phyloP scores from a whole-genome alignment of 2,888 invertebrate genomes.

The Leptopterna dolabrata region DNA sequence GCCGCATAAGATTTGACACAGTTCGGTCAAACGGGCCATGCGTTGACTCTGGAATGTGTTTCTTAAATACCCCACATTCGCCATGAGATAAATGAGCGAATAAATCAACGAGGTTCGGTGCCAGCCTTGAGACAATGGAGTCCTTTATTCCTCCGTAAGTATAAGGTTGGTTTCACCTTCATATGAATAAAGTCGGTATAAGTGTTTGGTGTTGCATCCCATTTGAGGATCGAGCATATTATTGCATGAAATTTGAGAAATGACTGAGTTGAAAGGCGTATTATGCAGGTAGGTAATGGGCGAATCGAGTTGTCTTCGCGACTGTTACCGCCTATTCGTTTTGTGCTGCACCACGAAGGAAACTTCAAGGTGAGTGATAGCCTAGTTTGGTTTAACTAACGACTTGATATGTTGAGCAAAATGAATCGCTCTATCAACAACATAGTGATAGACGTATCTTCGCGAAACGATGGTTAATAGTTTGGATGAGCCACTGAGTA shows the following conservation, averaged over 20 bases:
- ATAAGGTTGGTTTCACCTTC: too few relatives aligned
- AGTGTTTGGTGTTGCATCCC: slow-evolving; percentile 1
- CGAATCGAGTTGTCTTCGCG: background rate
- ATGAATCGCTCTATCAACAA: background rate
- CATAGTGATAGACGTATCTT: too few relatives aligned
- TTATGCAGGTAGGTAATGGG: background rate
- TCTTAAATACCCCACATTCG: background rate
- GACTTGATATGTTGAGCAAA: background rate
- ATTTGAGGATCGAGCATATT: background rate
- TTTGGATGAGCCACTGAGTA: too few relatives aligned
- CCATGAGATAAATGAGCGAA: background rate
- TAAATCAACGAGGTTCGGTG: background rate
- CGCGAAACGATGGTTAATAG: too few relatives aligned
- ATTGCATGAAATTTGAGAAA: background rate
- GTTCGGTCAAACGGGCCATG: background rate
- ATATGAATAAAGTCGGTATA: background rate
- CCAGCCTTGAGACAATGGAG: background rate
- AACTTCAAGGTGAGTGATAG: background rate
- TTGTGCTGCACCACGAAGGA: background rate
- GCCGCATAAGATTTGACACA: background rate
- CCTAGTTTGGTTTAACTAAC: background rate
- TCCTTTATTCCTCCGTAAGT: background rate
- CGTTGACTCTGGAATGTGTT: background rate
- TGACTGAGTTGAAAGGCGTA: background rate
- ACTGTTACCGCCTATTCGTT: background rate